Evolutionary conservation across 1,140 invertebrate species (phyloP), one percentile per base, ranked within the genome.

Genomic region (Papilio helenus): DNA sequence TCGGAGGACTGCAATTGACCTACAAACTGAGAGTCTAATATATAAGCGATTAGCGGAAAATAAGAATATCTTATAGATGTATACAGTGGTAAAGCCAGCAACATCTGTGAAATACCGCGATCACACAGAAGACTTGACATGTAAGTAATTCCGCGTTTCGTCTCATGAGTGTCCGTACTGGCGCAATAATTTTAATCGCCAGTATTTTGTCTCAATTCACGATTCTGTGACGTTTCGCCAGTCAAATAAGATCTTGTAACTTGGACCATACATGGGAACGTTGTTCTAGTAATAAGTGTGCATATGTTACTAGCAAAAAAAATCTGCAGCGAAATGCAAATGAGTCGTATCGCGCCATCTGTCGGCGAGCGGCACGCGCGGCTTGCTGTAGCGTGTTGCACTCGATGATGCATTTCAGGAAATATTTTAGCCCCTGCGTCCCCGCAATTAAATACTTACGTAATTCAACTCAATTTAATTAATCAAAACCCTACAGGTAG

Each of bases 251-350:
- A 18, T 42, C 84, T 82, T 65, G 34, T 80, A 2, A 76, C 81
- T 89, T 85, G 77, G 20, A 76, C 86, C 86, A 79, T 79, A 81
- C 65, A 81, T 68, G 39, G 79, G 72, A 79, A 86, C 83, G 84
- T 90, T 87, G 84, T 85, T 81, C 79, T 78, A 82, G 83, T 83
- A 85, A 87, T 87, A 86, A 86, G 86, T 83, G 83, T 86, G 87
- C 88, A 88, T 91, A 88, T 88, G 86, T 89, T 89, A 86, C 87
- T 89, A 85, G 88, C n/a, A 87, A 90, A 93, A 89, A 91, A 93
- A 93, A 92, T 90, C 86, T 93, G 92, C 92, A 90, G 90, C 87
- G 89, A 89, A 90, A 93, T 93, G 92, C 87, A 92, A 93, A 93
- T 87, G 83, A 87, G 83, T 55, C 61, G 77, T 92, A 92, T 92